Evolutionary conservation across 2,113 vertebrate genomes (phyloP).

Genomic region (Scomber colias): DNA sequence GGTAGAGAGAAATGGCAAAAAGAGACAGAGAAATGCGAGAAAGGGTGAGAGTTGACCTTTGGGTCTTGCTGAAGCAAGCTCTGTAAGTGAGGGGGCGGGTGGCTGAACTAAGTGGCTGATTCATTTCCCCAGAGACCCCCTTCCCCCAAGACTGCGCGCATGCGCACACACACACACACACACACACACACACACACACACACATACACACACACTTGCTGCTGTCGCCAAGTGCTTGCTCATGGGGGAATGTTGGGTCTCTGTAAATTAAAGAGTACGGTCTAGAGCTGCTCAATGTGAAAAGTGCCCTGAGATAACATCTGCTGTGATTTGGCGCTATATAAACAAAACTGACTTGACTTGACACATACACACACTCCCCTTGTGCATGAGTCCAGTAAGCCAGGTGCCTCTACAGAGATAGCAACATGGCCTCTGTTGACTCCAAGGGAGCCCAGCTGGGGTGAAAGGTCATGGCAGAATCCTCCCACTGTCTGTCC

Average conservation of each 20-base stretch:
- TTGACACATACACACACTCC: conserved; percentile 12
- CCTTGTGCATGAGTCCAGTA: conserved; percentile 51
- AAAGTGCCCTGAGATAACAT: too few relatives aligned
- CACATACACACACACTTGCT: conserved; percentile 3
- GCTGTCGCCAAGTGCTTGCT: too few relatives aligned
- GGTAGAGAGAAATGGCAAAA: conserved; percentile 46
- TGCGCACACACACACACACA: conserved; percentile 21
- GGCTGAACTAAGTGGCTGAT: conserved; percentile 80
- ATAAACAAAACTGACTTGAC: too few relatives aligned
- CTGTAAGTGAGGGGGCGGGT: conserved; percentile 81
- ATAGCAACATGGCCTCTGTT: conserved; percentile 63
- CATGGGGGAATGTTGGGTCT: too few relatives aligned
- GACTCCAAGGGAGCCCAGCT: conserved; percentile 67
- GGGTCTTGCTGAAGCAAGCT: conserved; percentile 69
- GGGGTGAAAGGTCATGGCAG: conserved; percentile 69
- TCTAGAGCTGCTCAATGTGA: too few relatives aligned
- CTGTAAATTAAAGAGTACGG: too few relatives aligned
- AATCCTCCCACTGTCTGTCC: conserved; percentile 79
- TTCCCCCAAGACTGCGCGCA: conserved; percentile 22
- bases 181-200: conserved; percentile 24
- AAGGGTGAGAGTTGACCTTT: conserved; percentile 82
- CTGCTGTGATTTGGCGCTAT: too few relatives aligned
- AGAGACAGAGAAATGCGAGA: conserved; percentile 68
- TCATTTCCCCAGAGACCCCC: conserved; percentile 74
- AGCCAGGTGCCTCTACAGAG: conserved; percentile 76